Base-by-base conservation (phyloP, 1,140 invertebrate species). In the Kradibia gibbosae region DNA sequence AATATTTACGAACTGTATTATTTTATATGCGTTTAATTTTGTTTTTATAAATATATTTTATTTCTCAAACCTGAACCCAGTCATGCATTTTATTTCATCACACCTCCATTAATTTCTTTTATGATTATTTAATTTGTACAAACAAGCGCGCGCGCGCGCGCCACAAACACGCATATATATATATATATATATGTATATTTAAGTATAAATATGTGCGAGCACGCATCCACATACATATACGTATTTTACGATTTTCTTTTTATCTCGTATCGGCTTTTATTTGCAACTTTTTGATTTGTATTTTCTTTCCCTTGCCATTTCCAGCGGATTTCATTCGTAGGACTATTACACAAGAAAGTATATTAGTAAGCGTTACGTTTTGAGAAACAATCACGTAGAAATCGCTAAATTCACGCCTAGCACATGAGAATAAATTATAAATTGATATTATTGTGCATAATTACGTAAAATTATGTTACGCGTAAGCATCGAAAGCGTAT, bases 21-120 rank as follows among this genome's bases (percentile, higher is more conserved):
- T 90, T 89, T 88, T 88, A 88, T 87, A 88, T 84, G 85, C 82
- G 87, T 90, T 89, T 88, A 86, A 88, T 89, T 90, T 89, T 90
- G 89, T 89, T 90, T 88, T 90, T 90, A 89, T 88, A 91, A 90
- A 91, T 88, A 90, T 91, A 91, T 91, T 90, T 90, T 90, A 90
- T 90, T 90, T 89, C 87, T 80, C 55, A 86, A 87, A 89, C 85
- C 84, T 86, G 83, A 83, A 79, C 36, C 75, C 34, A 82, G 36
- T 60, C 83, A 77, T 53, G 72, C 31, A 85, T 74, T 45, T 83
- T 82, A 65, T 80, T 74, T 67, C n/a, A n/a, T 20, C 10, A 22
- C 31, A 80, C 34, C 77, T 55, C 15, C 39, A 62, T 39, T 45
- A 17, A 28, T 50, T 45, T n/a, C 48, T 65, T 39, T 65, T 67